phyloP scores from a whole-genome alignment of 1,140 invertebrate genomes.

The Cyrtorhinus lividipennis region DNA sequence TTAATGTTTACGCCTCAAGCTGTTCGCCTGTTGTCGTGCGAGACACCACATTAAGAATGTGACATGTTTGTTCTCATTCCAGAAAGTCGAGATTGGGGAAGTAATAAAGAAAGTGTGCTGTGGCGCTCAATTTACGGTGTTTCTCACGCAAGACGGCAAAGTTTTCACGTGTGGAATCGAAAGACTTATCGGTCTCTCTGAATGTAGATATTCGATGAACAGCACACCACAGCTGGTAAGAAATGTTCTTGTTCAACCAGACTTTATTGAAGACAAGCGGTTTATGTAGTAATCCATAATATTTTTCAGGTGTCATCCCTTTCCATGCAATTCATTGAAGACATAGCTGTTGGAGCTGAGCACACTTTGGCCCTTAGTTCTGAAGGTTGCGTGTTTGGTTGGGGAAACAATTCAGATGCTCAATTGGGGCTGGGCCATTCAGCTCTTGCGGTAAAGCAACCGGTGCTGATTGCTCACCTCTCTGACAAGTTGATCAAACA shows the following conservation, averaged over 20 bases:
- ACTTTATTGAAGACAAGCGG: too few species aligned
- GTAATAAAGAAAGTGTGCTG: conserved; percentile 45
- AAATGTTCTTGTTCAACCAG: too few species aligned
- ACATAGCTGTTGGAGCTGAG: conserved; percentile 47
- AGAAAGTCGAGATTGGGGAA: conserved; percentile 40
- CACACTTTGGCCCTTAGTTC: conserved; percentile 43
- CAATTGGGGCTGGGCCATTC: conserved; percentile 45
- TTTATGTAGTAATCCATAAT: too few species aligned
- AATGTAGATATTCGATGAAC: conserved; percentile 32
- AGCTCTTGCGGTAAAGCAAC: conserved; percentile 37
- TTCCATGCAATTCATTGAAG: conserved; percentile 37
- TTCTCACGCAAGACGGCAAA: conserved; percentile 42
- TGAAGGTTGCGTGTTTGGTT: conserved; percentile 44
- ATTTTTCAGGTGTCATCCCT: conserved; percentile 33
- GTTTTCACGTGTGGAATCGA: conserved; percentile 49
- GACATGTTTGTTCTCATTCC: conserved; percentile 20
- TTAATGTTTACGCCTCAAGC: too few species aligned
- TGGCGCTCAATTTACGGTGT: conserved; percentile 48
- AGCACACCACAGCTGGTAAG: conserved; percentile 32
- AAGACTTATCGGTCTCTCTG: conserved; percentile 40
- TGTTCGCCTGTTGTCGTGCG: too few species aligned
- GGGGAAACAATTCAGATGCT: conserved; percentile 49
- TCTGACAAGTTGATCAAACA: conserved; percentile 43
- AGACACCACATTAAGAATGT: too few species aligned
- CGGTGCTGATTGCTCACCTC: conserved; percentile 38